Evolutionary conservation across 2,113 vertebrate species (phyloP).

Genomic region (Oreotrochilus melanogaster): DNA sequence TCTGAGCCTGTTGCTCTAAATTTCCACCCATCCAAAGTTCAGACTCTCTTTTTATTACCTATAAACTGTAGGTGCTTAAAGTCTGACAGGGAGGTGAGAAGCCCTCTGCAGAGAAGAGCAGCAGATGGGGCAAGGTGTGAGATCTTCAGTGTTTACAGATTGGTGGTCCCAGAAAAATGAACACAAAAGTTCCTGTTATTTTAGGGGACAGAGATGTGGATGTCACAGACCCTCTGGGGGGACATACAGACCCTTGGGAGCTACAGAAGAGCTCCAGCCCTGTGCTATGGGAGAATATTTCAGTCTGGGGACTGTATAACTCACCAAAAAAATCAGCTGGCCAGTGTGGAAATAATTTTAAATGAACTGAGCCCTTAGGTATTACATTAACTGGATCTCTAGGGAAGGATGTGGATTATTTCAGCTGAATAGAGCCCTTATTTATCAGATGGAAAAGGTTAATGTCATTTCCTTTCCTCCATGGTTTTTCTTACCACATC

Average conservation of each 20-base stretch:
- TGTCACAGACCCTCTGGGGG: not conserved
- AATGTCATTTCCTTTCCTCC: conserved; percentile 70
- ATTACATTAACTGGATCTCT: conserved; percentile 57
- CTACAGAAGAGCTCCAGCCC: not conserved
- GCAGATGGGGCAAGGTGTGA: not conserved
- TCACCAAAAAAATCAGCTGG: conserved; percentile 63
- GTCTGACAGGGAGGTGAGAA: not conserved
- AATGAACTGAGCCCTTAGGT: conserved; percentile 58
- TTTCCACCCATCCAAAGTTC: not conserved
- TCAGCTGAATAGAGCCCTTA: conserved; percentile 65
- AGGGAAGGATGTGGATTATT: conserved; percentile 68
- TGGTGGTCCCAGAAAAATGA: not conserved
- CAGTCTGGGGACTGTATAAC: conserved; percentile 24
- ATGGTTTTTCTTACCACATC: conserved; percentile 47
- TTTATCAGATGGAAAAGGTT: conserved; percentile 74
- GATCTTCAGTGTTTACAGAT: not conserved
- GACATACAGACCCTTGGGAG: not conserved
- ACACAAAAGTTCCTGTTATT: not conserved
- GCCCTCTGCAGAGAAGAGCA: not conserved
- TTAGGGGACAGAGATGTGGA: not conserved
- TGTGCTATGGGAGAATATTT: not conserved
- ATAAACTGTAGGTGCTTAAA: not conserved
- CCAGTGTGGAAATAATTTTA: conserved; percentile 55
- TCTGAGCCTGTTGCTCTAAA: not conserved
- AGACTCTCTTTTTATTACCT: not conserved